Percentiles rank a stretch among this genome's conserved stretches.
Conservation (phyloP, 2,888 invertebrate species). For the Acanthosepion pharaonis region DNA sequence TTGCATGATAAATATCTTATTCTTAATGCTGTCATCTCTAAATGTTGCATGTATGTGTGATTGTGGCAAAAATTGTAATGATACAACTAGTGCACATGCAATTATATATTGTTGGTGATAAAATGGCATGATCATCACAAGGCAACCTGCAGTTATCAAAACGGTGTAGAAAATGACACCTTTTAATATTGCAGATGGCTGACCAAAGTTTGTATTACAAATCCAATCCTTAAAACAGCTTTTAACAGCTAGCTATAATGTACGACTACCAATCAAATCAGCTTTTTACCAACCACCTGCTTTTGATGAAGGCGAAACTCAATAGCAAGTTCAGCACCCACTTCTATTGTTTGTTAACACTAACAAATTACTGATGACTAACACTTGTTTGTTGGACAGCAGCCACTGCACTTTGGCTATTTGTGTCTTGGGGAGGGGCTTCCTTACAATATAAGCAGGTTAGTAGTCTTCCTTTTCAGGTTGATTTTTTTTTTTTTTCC, state of each 20-base stretch:
- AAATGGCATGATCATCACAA: too few species aligned
- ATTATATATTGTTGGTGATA: too few species aligned
- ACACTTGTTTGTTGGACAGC: not conserved
- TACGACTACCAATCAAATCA: not conserved
- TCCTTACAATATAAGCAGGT: not conserved
- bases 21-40: too few species aligned
- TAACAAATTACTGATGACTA: not conserved
- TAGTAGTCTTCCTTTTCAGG: not conserved
- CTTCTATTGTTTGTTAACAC: not conserved
- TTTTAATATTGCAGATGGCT: not conserved
- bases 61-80: too few species aligned
- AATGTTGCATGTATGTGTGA: too few species aligned
- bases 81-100: too few species aligned
- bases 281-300: not conserved
- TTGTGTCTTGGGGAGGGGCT: not conserved
- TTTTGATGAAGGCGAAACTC: not conserved
- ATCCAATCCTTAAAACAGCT: too few species aligned
- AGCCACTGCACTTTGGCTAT: not conserved
- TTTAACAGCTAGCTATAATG: not conserved
- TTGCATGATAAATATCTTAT: too few species aligned
- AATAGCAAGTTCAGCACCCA: not conserved
- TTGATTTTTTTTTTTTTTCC: too few species aligned
- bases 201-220: too few species aligned
- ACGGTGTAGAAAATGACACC: not conserved
- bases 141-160: not conserved